These are phyloP conservation scores for Albula goreensis DNA, from an alignment of 2,113 vertebrate genomes.

Conservation along the genomic window DNA sequence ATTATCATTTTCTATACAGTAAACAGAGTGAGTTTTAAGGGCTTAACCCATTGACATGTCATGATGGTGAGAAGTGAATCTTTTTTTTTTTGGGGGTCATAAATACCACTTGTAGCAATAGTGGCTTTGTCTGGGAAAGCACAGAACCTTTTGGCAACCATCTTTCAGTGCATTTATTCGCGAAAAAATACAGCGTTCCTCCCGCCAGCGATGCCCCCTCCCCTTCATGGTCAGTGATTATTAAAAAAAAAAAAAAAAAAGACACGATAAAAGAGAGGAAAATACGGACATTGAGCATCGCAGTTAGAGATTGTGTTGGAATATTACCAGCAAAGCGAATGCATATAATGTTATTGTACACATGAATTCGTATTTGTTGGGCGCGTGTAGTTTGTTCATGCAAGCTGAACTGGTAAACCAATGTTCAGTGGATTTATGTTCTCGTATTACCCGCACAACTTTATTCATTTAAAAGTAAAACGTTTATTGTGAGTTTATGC, in stretches of 20 bases:
- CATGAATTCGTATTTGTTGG: constrained; percentile 31
- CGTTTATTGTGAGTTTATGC: no score
- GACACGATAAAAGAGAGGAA: constrained; percentile 7
- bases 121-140: constrained; percentile 62
- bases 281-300: background rate
- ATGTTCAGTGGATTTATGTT: no score
- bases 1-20: constrained; percentile 54
- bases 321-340: background rate
- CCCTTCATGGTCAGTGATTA: constrained; percentile 12
- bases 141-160: constrained; percentile 62
- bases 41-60: constrained; percentile 55
- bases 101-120: constrained; percentile 46
- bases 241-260: constrained; percentile 16
- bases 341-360: background rate
- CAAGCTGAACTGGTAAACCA: no score
- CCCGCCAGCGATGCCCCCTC: constrained; percentile 39
- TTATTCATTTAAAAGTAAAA: no score
- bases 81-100: constrained; percentile 44
- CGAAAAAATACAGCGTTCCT: constrained; percentile 62
- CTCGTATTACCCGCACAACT: no score
- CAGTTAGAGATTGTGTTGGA: background rate
- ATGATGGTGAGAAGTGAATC: constrained; percentile 57
- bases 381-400: background rate
- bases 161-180: constrained; percentile 62
- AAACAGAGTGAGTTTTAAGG: constrained; percentile 58